A percentile compares a stretch with the other conserved stretches of the same genome.
Conservation (phyloP, 1,140 invertebrate genomes). For the Microplitis demolitor region DNA sequence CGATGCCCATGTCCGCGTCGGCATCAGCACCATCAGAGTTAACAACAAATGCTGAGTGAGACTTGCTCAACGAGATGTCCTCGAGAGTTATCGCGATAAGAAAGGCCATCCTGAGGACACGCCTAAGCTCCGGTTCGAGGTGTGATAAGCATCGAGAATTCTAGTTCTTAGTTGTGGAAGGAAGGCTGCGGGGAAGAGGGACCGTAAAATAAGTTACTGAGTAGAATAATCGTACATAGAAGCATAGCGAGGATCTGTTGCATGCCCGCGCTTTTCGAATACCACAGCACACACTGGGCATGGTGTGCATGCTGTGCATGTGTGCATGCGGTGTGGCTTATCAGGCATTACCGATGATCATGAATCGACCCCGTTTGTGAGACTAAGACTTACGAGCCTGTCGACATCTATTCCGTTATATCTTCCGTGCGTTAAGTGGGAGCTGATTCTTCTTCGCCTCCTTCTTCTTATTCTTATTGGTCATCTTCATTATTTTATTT, state of each 20-base stretch:
- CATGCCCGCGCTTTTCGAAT: not conserved
- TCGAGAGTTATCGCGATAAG: slow-evolving; percentile 51
- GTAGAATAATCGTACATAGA: too few relatives aligned
- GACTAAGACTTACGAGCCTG: slow-evolving; percentile 31
- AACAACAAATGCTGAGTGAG: slow-evolving; percentile 23
- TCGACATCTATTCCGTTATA: slow-evolving; percentile 36
- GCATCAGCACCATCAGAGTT: slow-evolving; percentile 18
- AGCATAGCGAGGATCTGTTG: slow-evolving; percentile 1
- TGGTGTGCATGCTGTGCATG: not conserved
- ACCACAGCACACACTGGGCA: not conserved
- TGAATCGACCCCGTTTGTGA: slow-evolving; percentile 27
- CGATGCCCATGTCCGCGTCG: not conserved
- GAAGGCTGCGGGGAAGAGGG: not conserved
- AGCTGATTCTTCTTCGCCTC: slow-evolving; percentile 15
- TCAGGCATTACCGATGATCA: slow-evolving; percentile 13
- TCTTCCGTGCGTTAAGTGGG: slow-evolving; percentile 21
- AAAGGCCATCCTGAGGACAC: slow-evolving; percentile 59
- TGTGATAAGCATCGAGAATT: slow-evolving; percentile 32
- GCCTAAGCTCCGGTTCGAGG: slow-evolving; percentile 36
- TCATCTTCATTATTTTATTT: not conserved
- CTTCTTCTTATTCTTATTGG: not conserved
- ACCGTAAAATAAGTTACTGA: not conserved
- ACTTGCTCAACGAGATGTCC: slow-evolving; percentile 49
- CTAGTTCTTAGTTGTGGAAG: not conserved
- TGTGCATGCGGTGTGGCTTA: not conserved